Evolutionary conservation across 2,888 invertebrate genomes (phyloP), one percentile per base, ranked within the genome.

Genomic region (Quadroppia sp.): DNA sequence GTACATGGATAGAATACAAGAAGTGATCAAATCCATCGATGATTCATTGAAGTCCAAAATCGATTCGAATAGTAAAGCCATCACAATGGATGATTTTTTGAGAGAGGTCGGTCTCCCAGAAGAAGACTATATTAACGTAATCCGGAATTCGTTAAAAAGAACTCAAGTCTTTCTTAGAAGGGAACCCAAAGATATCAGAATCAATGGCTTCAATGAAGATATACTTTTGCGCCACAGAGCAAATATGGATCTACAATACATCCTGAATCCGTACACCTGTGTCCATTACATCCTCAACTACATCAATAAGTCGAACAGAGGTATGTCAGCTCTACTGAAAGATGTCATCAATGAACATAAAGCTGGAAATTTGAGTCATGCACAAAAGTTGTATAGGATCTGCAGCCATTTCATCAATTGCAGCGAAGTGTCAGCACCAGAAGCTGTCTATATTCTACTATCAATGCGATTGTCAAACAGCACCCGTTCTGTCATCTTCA

Each of bases 391-490:
- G 4, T 72, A 74, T 30, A 15, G 23, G 0, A 74, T 80, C 45
- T 79, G 77, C 30, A 78, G 79, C 56, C 76, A 74, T 45, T 79
- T 80, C 70, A 71, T 79, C 0, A 79, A 80, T 75, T 56, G 74
- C 25, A 77, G 76, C 1, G 79, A 80, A 75, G 75, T 80, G 2
- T 76, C 77, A 69, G 79, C 79, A 2, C 80, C 80, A 71, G 80
- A 80, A 72, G 79, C 79, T 50, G 78, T 73, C 1, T 79, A 77
- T 75, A 73, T 77, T 2, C 48, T 77, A 9, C 73, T 80, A 17
- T 75, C 75, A 25, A 70, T 80, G 71, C 78, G 79, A 20, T 75
- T 80, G 73, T 77, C 74, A 53, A 64, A 64, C 30, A 56, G 75
- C 6, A 77, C 77, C 13, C 69, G 78, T 56, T 61, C 76, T n/a